Conservation (phyloP, 23 tunicate genomes). For the Phallusia fumigata region DNA sequence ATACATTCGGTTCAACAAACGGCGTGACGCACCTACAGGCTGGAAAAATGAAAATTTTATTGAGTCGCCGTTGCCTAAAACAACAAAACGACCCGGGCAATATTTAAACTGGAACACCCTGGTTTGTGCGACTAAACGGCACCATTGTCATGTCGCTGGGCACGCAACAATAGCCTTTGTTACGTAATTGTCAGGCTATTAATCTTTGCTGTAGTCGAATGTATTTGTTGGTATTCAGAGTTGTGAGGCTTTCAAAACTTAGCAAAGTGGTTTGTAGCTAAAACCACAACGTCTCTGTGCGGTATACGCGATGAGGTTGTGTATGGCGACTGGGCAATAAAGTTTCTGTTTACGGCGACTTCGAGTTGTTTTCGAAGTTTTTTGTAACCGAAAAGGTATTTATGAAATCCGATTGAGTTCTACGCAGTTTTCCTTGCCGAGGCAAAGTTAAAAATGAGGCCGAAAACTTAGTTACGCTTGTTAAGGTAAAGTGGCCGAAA, state of each 20-base stretch:
- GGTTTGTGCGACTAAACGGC: neutral
- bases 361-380: too few relatives aligned
- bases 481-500: too few relatives aligned
- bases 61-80: neutral
- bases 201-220: neutral
- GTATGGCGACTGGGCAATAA: too few relatives aligned
- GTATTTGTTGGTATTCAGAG: neutral
- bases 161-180: neutral
- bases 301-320: too few relatives aligned
- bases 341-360: neutral
- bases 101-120: neutral
- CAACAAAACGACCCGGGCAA: neutral
- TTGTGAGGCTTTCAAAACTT: neutral
- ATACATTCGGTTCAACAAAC: too few relatives aligned
- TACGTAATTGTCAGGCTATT: neutral
- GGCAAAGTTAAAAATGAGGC: too few relatives aligned
- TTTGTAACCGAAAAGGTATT: too few relatives aligned
- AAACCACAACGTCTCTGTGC: neutral
- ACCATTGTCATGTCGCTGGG: neutral
- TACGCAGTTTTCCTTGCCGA: too few relatives aligned
- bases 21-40: too few relatives aligned
- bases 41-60: neutral
- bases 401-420: too few relatives aligned
- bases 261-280: neutral
- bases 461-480: too few relatives aligned